Conservation (phyloP, 2,797 vertebrate species). For the Margarornis squamiger region DNA sequence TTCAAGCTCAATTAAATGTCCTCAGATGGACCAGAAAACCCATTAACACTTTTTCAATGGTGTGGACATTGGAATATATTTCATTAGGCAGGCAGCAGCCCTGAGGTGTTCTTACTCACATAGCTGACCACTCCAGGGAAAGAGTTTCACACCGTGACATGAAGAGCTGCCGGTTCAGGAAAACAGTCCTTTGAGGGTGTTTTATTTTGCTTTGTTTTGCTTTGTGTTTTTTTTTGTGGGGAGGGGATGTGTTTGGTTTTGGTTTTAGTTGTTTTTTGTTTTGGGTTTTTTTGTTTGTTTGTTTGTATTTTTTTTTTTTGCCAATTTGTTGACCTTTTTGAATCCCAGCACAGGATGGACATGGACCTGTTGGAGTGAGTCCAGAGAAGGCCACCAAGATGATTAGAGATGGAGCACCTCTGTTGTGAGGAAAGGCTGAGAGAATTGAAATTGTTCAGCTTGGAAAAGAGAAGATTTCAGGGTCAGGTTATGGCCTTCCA, state of each 20-base stretch:
- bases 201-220: too few relatives aligned
- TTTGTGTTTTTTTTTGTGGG: too few relatives aligned
- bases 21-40: neutral
- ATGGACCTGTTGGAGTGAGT: neutral
- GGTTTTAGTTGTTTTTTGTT: too few relatives aligned
- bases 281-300: too few relatives aligned
- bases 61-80: neutral
- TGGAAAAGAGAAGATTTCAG: neutral
- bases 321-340: neutral
- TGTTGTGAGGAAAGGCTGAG: neutral
- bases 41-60: neutral
- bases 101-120: neutral
- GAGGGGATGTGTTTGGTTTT: too few relatives aligned
- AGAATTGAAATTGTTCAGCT: neutral
- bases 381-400: neutral
- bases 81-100: neutral
- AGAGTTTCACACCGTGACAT: neutral
- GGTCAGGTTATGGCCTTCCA: neutral
- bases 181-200: rapidly evolving
- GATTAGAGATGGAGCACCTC: neutral
- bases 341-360: neutral
- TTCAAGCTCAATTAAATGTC: neutral
- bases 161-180: neutral
- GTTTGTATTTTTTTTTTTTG: neutral
- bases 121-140: neutral